Percentiles rank a stretch among this genome's conserved stretches.
phyloP scores from a whole-genome alignment of 2,797 vertebrate species.

The Myotis pilosus region DNA sequence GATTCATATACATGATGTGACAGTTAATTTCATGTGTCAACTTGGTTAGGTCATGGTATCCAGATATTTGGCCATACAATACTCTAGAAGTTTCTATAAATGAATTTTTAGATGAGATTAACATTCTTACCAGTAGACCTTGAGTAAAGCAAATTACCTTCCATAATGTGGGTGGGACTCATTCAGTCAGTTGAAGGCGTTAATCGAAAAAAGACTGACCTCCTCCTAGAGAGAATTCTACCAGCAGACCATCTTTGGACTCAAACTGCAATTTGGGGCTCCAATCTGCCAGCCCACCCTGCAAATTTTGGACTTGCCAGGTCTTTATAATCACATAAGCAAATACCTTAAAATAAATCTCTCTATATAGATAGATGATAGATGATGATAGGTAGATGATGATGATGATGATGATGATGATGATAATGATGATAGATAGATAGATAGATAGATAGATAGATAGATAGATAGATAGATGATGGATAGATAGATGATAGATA shows the following conservation, averaged over 20 bases:
- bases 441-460: too few relatives aligned
- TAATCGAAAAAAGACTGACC: background rate
- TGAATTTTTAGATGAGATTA: background rate
- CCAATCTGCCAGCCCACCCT: background rate
- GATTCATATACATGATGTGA: background rate
- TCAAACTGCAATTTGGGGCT: background rate
- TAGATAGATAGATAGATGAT: too few relatives aligned
- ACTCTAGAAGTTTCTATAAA: conserved; percentile 8
- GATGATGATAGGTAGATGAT: background rate
- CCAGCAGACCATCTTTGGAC: background rate
- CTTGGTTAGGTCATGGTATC: background rate
- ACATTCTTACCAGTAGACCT: background rate
- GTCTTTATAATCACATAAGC: background rate
- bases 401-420: background rate
- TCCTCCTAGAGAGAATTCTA: background rate
- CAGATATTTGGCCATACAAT: background rate
- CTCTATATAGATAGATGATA: background rate
- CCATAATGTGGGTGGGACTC: background rate
- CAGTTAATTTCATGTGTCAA: background rate
- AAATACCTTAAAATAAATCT: conserved; percentile 7
- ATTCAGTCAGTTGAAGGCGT: background rate
- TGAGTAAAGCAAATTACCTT: background rate
- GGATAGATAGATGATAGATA: too few relatives aligned
- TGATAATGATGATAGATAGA: background rate
- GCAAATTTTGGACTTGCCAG: background rate